Evolutionary conservation across 2,888 invertebrate species (phyloP).

Genomic region (Andricus curvator): DNA sequence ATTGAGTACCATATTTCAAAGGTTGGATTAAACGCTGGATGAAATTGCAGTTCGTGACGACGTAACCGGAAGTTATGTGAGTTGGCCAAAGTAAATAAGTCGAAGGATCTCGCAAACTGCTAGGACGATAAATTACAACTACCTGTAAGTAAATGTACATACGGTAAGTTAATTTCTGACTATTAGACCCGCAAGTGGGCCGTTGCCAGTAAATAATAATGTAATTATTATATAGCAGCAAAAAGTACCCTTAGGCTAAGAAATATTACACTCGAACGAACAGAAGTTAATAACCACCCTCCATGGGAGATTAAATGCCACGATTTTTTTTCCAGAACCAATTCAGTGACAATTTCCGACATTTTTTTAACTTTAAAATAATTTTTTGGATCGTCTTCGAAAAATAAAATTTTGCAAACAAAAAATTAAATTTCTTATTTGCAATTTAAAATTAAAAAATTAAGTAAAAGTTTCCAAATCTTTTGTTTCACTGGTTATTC

Average conservation of each 20-base stretch:
- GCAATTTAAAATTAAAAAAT: too few species aligned
- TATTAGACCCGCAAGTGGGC: constrained; percentile 61
- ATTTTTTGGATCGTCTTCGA: too few species aligned
- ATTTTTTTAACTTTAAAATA: too few species aligned
- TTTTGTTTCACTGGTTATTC: too few species aligned
- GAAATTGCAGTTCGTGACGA: constrained; percentile 48
- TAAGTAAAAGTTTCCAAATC: too few species aligned
- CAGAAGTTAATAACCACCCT: background rate
- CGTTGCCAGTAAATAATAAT: constrained; percentile 74
- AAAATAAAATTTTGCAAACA: too few species aligned
- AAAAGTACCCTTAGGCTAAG: constrained; percentile 53
- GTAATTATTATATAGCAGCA: constrained; percentile 63
- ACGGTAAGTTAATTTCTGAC: constrained; percentile 54
- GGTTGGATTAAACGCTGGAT: background rate
- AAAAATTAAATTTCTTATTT: too few species aligned
- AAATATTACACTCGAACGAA: constrained; percentile 8
- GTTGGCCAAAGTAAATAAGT: constrained; percentile 50
- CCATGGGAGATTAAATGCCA: constrained; percentile 1
- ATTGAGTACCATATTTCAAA: background rate
- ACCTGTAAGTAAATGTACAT: constrained; percentile 49
- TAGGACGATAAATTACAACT: constrained; percentile 48
- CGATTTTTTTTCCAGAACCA: background rate
- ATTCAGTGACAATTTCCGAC: background rate
- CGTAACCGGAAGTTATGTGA: constrained; percentile 60
- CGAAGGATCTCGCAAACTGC: constrained; percentile 47